Evolutionary conservation across 2,888 invertebrate species (phyloP), one percentile per base, ranked within the genome.

Genomic region (Plusia festucae): DNA sequence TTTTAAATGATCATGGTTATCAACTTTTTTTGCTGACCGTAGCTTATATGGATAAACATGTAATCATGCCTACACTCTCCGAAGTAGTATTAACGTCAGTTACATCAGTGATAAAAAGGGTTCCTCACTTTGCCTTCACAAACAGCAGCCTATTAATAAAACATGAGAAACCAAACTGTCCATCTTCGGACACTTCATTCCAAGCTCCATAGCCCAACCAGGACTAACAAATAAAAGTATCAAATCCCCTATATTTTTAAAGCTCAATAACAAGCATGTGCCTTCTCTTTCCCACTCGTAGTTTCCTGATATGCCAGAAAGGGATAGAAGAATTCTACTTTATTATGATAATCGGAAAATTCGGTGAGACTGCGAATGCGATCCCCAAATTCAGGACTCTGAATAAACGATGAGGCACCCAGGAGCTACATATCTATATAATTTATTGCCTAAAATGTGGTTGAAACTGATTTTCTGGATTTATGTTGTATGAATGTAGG

Each of bases 271-370:
- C 68, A 73, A 63, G 55, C 59, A 51, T 32, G 44, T 22, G 0
- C 40, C 13, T 0, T 71, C 71, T 5, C n/a, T 22, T 56, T 76
- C 63, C 15, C 16, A 9, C 59, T 5, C 15, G 7, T 8, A 8
- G 4, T 1, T 16, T 16, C 0, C 1, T 1, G 1, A 1, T 22
- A 62, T 4, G 52, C 2, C 15, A 55, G 73, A 89, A 66, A 79
- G 77, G 68, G 89, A 91, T 63, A 69, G 75, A 30, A 15, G n/a
- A 46, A 60, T 24, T 73, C 89, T 90, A 90, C 91, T 92, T 88
- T 90, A 92, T 92, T 92, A 93, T 93, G 91, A 91, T 92, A 92
- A 93, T 93, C 90, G 87, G 86, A 86, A 89, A 88, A 91, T 91
- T 90, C 87, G 84, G 87, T 88, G 88, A 88, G 90, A 90, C 88